Percentiles rank a stretch among this genome's conserved stretches.
phyloP scores from a whole-genome alignment of 37 sponge, comb jelly and placozoan species.

The Bolinopsis microptera region DNA sequence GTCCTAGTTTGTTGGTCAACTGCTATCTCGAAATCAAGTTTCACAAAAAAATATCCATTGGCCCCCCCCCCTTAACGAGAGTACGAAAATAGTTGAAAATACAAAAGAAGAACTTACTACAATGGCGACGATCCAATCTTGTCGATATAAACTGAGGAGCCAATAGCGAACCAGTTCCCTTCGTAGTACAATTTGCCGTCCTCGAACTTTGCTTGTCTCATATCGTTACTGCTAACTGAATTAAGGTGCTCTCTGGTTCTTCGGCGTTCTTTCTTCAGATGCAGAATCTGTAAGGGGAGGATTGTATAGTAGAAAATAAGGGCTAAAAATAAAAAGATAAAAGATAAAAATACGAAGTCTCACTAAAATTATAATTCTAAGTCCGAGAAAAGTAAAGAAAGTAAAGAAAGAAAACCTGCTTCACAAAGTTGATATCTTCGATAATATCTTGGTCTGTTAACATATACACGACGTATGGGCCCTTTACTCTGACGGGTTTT shows the following conservation, averaged over 20 bases:
- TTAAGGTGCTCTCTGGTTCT: conserved; percentile 22
- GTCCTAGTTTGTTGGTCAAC: too few relatives aligned
- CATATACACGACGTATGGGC: conserved; percentile 29
- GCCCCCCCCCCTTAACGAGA: too few relatives aligned
- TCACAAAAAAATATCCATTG: too few relatives aligned
- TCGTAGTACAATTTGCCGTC: conserved; percentile 52
- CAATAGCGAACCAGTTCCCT: conserved; percentile 52
- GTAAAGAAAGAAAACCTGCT: conserved; percentile 40
- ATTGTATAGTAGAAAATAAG: too few relatives aligned
- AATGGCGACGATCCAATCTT: background rate
- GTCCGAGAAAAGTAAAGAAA: too few relatives aligned
- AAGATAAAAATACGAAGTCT: too few relatives aligned
- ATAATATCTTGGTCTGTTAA: conserved; percentile 28
- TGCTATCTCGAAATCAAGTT: too few relatives aligned
- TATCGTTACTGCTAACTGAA: conserved; percentile 47
- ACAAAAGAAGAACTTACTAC: conserved; percentile 45
- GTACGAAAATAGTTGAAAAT: too few relatives aligned
- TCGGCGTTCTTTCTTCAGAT: conserved; percentile 18
- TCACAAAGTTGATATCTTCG: conserved; percentile 3
- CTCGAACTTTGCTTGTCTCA: background rate
- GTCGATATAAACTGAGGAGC: background rate
- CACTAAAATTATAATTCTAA: too few relatives aligned
- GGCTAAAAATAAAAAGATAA: too few relatives aligned
- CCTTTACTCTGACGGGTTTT: conserved; percentile 39
- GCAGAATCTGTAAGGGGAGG: background rate